These are phyloP conservation scores for Muscicapa adusta DNA, from an alignment of 2,113 vertebrate species.

Conservation along the genomic window DNA sequence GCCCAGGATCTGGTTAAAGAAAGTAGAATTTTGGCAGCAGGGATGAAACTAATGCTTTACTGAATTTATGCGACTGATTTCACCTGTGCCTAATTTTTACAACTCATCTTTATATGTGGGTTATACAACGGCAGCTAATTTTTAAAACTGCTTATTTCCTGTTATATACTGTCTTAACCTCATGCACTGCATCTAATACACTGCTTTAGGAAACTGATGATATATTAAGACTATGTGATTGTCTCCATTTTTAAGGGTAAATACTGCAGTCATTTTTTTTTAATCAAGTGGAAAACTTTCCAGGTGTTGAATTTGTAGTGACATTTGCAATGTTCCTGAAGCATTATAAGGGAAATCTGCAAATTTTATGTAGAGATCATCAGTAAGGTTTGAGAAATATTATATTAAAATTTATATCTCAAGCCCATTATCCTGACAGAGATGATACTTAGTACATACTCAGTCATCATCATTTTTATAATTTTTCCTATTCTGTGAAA, in stretches of 20 bases:
- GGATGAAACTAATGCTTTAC: neutral
- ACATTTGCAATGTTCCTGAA: neutral
- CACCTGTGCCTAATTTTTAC: neutral
- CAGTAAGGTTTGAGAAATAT: conserved; percentile 4
- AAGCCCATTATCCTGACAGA: neutral
- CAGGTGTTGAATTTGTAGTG: neutral
- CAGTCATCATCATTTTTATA: neutral
- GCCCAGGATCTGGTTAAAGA: neutral
- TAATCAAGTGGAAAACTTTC: neutral
- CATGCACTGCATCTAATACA: neutral
- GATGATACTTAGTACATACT: neutral
- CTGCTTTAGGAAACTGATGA: neutral
- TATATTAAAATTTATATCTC: neutral
- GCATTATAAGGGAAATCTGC: neutral
- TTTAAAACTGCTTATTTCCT: neutral
- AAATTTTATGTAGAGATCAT: conserved; percentile 14
- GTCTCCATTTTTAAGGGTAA: neutral
- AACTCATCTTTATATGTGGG: neutral
- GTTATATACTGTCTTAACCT: neutral
- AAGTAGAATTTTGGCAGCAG: neutral
- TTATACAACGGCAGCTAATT: neutral
- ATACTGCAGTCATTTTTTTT: neutral
- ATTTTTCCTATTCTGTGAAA: neutral
- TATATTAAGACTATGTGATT: neutral
- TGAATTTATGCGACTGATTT: neutral